Base-by-base conservation (phyloP, 2,888 invertebrate species). In the Diaphora mendica region DNA sequence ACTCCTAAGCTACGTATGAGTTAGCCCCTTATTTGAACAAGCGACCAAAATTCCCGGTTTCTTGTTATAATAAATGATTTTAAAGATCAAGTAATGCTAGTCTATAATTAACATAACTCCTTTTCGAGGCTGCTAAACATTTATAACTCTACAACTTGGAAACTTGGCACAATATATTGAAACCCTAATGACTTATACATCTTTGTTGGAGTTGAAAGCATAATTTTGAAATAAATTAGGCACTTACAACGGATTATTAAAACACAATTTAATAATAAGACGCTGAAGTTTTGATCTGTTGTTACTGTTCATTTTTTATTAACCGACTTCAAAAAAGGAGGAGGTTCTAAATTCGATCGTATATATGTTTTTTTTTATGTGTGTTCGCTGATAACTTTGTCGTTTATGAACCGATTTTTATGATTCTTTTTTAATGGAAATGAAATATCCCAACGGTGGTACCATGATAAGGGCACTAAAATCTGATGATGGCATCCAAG, bases 151-250 rank as follows among this genome's bases (percentile, higher is more conserved):
- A 67, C 59, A 79, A 82, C 75, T 80, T 82, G 70, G 55, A 48
- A 78, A 82, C 73, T 82, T 80, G 64, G 64, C 33, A n/a, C 66
- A 78, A 76, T 74, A 62, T 80, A 82, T 72, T 73, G 70, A 82
- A 80, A 82, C 70, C 78, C 74, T 15, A 73, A 59, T 67, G 76
- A 76, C 74, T 80, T 78, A 82, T 70, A 78, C 62, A 70, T 74
- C 72, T 69, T 73, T 35, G 51, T 62, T 62, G 62, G 62, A 62
- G 62, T 62, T 62, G 7, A 2, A 62, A 17, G 17, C 62, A 30
- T 30, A 62, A 17, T 30, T 62, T 62, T 62, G 26, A 30, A 26
- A 62, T 62, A 8, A 30, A 17, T 30, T 62, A 30, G 30, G 30
- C 30, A 30, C 30, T 62, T 30, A 17, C 30, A 30, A 30, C 62